phyloP scores from a whole-genome alignment of 1,140 invertebrate species.

The Batillaria attramentaria region DNA sequence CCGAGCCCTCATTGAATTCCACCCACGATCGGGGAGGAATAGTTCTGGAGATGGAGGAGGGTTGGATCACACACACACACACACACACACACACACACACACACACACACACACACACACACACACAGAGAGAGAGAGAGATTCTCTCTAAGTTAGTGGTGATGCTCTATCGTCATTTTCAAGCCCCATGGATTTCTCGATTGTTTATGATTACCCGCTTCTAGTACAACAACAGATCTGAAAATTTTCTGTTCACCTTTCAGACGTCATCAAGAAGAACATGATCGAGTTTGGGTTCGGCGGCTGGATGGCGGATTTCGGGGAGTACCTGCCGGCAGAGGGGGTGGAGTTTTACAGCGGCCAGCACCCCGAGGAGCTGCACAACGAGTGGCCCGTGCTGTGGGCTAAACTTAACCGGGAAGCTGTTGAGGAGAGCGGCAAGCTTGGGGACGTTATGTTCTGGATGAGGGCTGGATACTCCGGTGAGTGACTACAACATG shows the following conservation, averaged over 20 bases:
- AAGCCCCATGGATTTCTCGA: no score
- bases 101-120: no score
- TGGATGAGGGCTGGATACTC: constrained; percentile 67
- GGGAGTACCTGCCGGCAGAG: constrained; percentile 69
- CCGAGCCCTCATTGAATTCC: no score
- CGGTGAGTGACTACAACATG: constrained; percentile 47
- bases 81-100: no score
- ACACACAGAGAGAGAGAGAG: no score
- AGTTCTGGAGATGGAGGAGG: no score
- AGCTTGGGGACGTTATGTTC: constrained; percentile 67
- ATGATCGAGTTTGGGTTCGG: constrained; percentile 67
- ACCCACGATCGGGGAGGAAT: no score
- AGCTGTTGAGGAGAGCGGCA: constrained; percentile 63
- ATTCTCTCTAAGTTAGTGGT: no score
- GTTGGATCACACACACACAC: no score
- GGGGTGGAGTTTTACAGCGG: constrained; percentile 45
- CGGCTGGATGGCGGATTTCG: constrained; percentile 74
- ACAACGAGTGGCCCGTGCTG: constrained; percentile 59
- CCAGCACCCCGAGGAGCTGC: constrained; percentile 42
- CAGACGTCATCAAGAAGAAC: constrained; percentile 63
- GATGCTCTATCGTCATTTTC: no score
- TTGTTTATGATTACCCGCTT: no score
- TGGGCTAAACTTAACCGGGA: constrained; percentile 63
- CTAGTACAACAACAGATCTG: no score
- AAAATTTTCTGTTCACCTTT: background rate